Evolutionary conservation across 1,140 invertebrate genomes (phyloP), one percentile per base, ranked within the genome.

Genomic region (Tetragnatha versicolor): DNA sequence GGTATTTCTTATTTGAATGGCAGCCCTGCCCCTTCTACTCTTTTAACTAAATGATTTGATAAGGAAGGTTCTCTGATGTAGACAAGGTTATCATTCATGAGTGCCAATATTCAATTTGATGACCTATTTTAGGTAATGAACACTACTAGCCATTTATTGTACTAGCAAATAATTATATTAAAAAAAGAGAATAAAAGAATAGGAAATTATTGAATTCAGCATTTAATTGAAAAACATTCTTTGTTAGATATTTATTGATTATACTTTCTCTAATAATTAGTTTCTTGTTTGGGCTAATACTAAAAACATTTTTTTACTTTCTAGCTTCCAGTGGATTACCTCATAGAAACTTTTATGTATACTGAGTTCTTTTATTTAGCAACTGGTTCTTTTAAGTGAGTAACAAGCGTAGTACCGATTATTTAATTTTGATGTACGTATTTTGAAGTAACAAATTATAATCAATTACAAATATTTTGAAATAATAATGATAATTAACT

Each of bases 171-270:
- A 12, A 47, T 17, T 47, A 47, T 47, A 3, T 1, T 47, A 2
- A 47, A 47, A 47, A n/a, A n/a, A n/a, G n/a, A 47, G 12, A 2
- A 1, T 3, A 17, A 17, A 17, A 2, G 12, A 17, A 17, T 47
- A 65, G 61, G 25, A 29, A 12, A 31, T 60, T 12, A 22, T 58
- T 22, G 53, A 73, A 12, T 73, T n/a, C n/a, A n/a, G n/a, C n/a
- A 33, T 22, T 73, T 73, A 25, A 60, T 73, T 33, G 53, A n/a
- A n/a, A 60, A 6, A 73, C 69, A 17, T 73, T 73, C 22, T 6
- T 22, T 12, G 37, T 37, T 45, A 33, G 31, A 31, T 22, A 60
- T 6, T 29, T 37, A n/a, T 17, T 45, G 53, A 39, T 63, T 2
- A 29, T 7, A 17, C 10, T 39, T 3, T 7, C 42, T 39, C 4